Evolutionary conservation across 2,797 vertebrate species (phyloP).

Genomic region (Myioborus miniatus): DNA sequence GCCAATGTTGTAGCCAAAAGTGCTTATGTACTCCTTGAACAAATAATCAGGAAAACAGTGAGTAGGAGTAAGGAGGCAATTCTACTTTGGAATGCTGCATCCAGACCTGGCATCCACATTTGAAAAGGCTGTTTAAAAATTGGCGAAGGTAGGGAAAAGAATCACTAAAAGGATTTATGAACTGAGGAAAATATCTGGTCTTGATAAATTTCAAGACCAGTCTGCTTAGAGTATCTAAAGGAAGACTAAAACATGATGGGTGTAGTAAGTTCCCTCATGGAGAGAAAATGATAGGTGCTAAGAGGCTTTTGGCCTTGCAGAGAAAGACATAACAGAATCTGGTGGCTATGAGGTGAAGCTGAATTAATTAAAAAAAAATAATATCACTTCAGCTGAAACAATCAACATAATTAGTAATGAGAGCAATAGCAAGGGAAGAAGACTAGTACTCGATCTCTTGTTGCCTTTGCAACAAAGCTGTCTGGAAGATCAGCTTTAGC

Average conservation of each 20-base stretch:
- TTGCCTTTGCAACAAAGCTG: not conserved
- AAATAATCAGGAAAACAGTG: not conserved
- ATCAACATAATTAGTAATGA: not conserved
- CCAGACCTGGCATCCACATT: not conserved
- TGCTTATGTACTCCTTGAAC: not conserved
- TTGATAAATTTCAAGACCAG: not conserved
- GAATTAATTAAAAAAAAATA: not conserved
- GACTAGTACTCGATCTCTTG: not conserved
- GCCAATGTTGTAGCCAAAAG: not conserved
- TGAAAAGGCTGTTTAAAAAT: conserved; percentile 5
- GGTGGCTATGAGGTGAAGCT: not conserved
- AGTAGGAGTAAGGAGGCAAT: not conserved
- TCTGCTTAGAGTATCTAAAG: not conserved
- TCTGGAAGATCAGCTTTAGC: not conserved
- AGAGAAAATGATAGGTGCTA: not conserved
- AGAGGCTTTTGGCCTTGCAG: not conserved
- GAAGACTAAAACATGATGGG: not conserved
- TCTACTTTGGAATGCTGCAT: not conserved
- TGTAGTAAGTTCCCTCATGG: not conserved
- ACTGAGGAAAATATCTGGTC: not conserved
- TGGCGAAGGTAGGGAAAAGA: not conserved
- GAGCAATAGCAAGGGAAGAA: not conserved
- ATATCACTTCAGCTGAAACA: not conserved
- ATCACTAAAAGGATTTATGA: not conserved
- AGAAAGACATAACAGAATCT: not conserved